phyloP scores from a whole-genome alignment of 2,888 invertebrate species.

The Netelia virgata region DNA sequence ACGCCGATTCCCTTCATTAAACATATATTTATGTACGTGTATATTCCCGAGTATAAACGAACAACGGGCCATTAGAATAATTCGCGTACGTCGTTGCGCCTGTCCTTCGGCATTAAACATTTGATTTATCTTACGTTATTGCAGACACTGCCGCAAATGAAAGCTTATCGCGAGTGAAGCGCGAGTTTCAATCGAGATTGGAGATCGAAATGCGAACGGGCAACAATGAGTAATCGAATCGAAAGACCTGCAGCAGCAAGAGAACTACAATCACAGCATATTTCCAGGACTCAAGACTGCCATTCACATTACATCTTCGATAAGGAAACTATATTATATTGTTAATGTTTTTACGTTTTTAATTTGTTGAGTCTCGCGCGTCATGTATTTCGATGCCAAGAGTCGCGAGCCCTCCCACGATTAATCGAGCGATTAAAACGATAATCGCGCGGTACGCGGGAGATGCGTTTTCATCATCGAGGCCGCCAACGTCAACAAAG shows the following conservation, averaged over 20 bases:
- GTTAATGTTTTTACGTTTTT: slow-evolving; percentile 84
- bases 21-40: too few relatives aligned
- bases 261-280: slow-evolving; percentile 81
- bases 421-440: slow-evolving; percentile 34
- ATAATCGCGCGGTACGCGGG: slow-evolving; percentile 22
- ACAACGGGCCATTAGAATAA: too few relatives aligned
- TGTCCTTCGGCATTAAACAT: background rate
- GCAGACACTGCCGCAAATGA: slow-evolving; percentile 83
- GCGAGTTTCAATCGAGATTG: slow-evolving; percentile 73
- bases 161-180: slow-evolving; percentile 81
- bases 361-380: slow-evolving; percentile 82
- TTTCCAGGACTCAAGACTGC: slow-evolving; percentile 84
- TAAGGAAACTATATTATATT: slow-evolving; percentile 81
- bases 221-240: slow-evolving; percentile 64
- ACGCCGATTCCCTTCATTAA: too few relatives aligned
- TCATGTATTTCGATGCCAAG: slow-evolving; percentile 70
- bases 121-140: slow-evolving; percentile 66
- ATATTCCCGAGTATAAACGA: too few relatives aligned
- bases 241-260: slow-evolving; percentile 67
- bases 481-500: background rate
- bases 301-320: slow-evolving; percentile 82
- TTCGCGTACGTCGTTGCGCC: too few relatives aligned
- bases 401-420: slow-evolving; percentile 47
- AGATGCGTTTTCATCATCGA: slow-evolving; percentile 8
- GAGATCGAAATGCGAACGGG: slow-evolving; percentile 68